Conservation (phyloP, 2,797 vertebrate species). For the Myiothlypis coronata region DNA sequence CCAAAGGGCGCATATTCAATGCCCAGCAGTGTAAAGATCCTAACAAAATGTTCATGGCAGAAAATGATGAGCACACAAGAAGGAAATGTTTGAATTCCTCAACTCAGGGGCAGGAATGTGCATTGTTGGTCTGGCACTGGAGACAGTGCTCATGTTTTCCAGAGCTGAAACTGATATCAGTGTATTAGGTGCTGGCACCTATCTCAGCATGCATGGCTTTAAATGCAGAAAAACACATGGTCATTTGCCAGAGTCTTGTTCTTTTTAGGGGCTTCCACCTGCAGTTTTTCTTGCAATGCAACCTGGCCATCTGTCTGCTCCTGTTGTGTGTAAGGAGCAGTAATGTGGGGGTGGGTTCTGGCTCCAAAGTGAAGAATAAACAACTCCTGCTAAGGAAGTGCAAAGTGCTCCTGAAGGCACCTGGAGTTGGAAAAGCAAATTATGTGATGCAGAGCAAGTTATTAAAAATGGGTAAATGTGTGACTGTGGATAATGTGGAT, state of each 20-base stretch:
- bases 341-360: not conserved
- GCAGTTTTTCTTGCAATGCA: not conserved
- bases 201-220: not conserved
- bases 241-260: not conserved
- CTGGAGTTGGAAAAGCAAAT: not conserved
- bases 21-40: not conserved
- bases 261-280: not conserved
- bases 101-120: accelerated
- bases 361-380: not conserved
- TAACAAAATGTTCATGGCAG: not conserved
- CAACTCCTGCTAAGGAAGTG: not conserved
- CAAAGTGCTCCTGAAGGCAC: not conserved
- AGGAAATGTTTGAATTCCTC: not conserved
- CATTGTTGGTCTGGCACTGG: not conserved
- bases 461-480: not conserved
- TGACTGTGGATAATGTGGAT: not conserved
- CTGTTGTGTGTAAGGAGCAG: not conserved
- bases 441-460: not conserved
- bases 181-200: not conserved
- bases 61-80: not conserved
- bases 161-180: not conserved
- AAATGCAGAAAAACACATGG: accelerated
- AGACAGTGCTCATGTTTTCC: not conserved
- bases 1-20: too few species aligned
- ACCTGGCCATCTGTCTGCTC: not conserved